Conservation (phyloP, 2,888 invertebrate genomes). For the Digitonthophagus gazella region DNA sequence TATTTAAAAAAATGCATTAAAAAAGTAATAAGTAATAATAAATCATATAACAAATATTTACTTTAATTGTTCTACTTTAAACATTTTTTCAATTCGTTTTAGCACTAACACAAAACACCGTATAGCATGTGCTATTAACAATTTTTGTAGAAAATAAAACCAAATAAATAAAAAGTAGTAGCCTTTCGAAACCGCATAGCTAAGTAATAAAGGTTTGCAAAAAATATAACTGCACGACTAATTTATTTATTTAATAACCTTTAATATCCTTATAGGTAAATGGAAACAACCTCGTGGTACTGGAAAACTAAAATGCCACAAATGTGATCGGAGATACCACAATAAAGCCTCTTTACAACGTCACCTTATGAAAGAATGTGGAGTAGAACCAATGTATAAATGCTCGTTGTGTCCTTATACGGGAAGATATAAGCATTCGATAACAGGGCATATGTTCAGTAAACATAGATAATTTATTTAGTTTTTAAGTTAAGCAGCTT, state of each 20-base stretch:
- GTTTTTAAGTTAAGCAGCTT: too few species aligned
- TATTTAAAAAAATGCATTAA: not conserved
- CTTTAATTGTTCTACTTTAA: too few species aligned
- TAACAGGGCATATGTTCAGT: slow-evolving; percentile 14
- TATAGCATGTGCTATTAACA: not conserved
- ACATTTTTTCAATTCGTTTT: not conserved
- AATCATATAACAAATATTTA: too few species aligned
- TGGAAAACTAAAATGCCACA: slow-evolving; percentile 20
- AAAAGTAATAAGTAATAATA: too few species aligned
- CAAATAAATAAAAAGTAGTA: not conserved
- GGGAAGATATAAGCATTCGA: slow-evolving; percentile 24
- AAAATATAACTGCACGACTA: not conserved
- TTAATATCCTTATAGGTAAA: slow-evolving; percentile 22
- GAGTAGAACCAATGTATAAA: slow-evolving; percentile 23
- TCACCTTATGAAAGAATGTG: slow-evolving; percentile 26
- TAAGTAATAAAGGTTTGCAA: not conserved
- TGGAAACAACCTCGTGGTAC: slow-evolving; percentile 20
- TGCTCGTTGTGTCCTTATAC: slow-evolving; percentile 23
- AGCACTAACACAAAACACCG: too few species aligned
- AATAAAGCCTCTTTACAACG: slow-evolving; percentile 23
- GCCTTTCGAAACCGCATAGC: not conserved
- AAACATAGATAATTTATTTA: slow-evolving; percentile 18
- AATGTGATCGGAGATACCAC: slow-evolving; percentile 24
- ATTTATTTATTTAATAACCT: not conserved
- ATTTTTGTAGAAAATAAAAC: not conserved